Evolutionary conservation across 2,113 vertebrate genomes (phyloP).

Genomic region (Podarcis cretensis): DNA sequence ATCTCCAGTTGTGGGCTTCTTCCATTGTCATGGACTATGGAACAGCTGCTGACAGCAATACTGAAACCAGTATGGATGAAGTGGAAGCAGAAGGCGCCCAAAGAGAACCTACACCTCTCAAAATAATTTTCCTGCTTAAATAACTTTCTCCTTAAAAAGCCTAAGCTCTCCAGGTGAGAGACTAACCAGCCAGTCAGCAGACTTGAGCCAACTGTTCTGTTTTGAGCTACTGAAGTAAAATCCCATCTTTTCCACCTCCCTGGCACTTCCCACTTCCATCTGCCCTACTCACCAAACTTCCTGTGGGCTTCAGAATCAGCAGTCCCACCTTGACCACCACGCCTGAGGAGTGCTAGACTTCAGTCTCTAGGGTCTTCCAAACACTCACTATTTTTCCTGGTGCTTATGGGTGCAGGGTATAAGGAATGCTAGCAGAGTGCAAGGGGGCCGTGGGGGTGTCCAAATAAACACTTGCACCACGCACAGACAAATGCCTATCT

Average conservation of each 20-base stretch:
- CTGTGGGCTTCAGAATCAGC: background rate
- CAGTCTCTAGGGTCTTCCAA: background rate
- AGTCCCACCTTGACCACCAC: background rate
- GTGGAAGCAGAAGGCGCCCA: background rate
- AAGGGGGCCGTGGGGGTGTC: background rate
- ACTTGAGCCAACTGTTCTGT: background rate
- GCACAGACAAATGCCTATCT: background rate
- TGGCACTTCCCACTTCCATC: background rate
- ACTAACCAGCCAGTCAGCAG: background rate
- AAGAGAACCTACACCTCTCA: background rate
- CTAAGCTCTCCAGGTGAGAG: background rate
- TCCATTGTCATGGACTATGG: background rate
- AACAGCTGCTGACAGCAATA: background rate
- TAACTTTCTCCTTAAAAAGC: background rate
- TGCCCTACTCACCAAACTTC: background rate
- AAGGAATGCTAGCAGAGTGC: background rate
- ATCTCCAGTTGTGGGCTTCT: background rate
- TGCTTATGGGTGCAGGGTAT: too few species aligned
- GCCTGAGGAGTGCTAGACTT: background rate
- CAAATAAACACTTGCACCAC: too few species aligned
- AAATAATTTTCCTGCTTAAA: background rate
- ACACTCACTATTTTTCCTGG: background rate
- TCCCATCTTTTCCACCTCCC: background rate
- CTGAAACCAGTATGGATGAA: too few species aligned
- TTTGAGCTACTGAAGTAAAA: background rate